Base-by-base conservation (phyloP, 1,140 invertebrate species). In the Papilio polytes region DNA sequence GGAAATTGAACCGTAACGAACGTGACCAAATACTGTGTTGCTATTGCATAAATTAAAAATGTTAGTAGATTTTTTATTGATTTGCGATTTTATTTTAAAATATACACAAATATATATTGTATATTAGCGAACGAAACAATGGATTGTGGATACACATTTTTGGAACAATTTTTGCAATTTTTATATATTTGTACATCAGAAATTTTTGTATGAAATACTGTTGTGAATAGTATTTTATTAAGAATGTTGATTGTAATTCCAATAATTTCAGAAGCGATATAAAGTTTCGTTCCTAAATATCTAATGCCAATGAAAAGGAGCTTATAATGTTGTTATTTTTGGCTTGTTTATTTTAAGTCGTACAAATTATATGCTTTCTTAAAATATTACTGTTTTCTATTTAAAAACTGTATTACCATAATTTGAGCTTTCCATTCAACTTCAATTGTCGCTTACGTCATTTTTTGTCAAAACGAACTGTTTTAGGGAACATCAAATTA, bases 141-240 rank as follows among this genome's bases (percentile, higher is more conserved):
- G 81, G 81, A 74, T 84, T 89, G 90, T 91, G 89, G 86, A 88
- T 81, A 91, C 90, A 93, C 90, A 89, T 92, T 94, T 94, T 93
- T 94, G 91, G 90, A 94, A 93, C 90, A 90, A 89, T 94, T 94
- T 94, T 93, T 89, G 92, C 92, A 94, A 89, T 92, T 94, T 91
- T 94, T 94, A 92, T 93, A 94, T 92, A 94, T 93, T 94, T 94
- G 89, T 94, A 93, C 88, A 91, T 90, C 85, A 86, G 81, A 85
- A 81, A 86, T 80, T 87, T n/a, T 91, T 91, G 87, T 91, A 91
- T 87, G 83, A 87, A 80, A 84, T 88, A 88, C 90, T 90, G 85
- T 91, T 90, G 85, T 89, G 87, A 85, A 84, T 86, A 87, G 81
- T 81, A 80, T 83, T 85, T 85, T 81, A 81, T 79, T 81, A 78